Percentiles rank a stretch among this genome's conserved stretches.
Evolutionary conservation across 2,888 invertebrate species (phyloP).

Genomic region (Hirtodrosophila duncani): DNA sequence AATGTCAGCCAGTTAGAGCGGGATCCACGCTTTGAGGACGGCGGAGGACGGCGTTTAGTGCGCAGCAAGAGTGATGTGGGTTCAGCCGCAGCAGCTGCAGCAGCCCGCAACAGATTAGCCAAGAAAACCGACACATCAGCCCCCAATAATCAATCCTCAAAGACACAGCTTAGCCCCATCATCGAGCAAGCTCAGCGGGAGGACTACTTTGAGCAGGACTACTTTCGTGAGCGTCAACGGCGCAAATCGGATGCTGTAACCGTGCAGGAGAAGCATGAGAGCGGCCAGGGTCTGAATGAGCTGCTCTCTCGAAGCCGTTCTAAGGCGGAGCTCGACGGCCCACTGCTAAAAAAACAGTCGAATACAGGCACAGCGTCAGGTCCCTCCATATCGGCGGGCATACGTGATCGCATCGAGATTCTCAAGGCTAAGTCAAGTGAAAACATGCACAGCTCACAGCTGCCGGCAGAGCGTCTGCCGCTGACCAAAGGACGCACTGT

Average conservation of each 20-base stretch:
- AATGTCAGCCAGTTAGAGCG: constrained; percentile 77
- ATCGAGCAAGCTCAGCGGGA: constrained; percentile 87
- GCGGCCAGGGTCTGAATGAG: constrained; percentile 64
- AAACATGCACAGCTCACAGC: constrained; percentile 87
- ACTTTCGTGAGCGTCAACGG: constrained; percentile 78
- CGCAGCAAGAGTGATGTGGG: constrained; percentile 84
- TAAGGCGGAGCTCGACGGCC: constrained; percentile 76
- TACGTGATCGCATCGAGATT: constrained; percentile 69
- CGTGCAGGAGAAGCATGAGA: constrained; percentile 74
- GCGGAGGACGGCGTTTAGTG: constrained; percentile 80
- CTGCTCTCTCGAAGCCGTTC: constrained; percentile 68
- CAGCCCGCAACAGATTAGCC: constrained; percentile 10
- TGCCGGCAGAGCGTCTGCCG: constrained; percentile 84
- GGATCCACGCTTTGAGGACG: constrained; percentile 79
- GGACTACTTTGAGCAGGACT: constrained; percentile 80
- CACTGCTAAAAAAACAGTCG: constrained; percentile 72
- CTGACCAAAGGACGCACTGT: constrained; percentile 86
- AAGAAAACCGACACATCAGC: constrained; percentile 78
- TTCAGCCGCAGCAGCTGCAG: background rate
- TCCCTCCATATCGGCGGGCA: constrained; percentile 77
- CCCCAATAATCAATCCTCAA: constrained; percentile 73
- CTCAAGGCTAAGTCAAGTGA: constrained; percentile 78
- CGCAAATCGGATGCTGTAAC: constrained; percentile 77
- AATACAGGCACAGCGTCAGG: background rate
- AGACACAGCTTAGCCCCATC: constrained; percentile 87